Conservation (phyloP, 92 coral and sea anemone genomes). For the Epizoanthus illoricatus region DNA sequence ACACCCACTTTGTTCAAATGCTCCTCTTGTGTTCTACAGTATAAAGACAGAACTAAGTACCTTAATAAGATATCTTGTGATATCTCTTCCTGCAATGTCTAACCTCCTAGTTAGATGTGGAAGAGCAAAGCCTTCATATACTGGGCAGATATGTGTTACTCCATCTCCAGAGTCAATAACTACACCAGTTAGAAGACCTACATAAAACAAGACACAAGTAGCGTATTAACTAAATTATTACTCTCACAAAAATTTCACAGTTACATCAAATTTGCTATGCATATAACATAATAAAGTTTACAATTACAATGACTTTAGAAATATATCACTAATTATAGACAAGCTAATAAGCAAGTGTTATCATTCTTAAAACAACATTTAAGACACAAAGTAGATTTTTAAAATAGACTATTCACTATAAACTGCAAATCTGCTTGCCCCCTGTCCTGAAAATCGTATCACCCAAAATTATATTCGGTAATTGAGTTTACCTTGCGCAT, state of each 20-base stretch:
- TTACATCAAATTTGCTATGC: no score
- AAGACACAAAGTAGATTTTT: no score
- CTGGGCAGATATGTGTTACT: constrained; percentile 98
- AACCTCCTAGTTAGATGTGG: constrained; percentile 95
- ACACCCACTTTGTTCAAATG: no score
- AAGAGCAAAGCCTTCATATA: constrained; percentile 95
- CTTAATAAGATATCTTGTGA: constrained; percentile 92
- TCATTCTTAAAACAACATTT: no score
- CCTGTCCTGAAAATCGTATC: no score
- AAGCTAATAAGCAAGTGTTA: no score
- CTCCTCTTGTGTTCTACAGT: no score
- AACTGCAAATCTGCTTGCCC: no score
- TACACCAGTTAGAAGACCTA: constrained; percentile 96
- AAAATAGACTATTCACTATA: no score
- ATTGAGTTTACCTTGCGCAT: constrained; percentile 85
- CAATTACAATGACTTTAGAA: neutral
- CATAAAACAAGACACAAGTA: constrained; percentile 1
- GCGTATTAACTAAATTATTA: neutral
- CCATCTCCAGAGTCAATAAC: constrained; percentile 99
- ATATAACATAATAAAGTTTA: neutral
- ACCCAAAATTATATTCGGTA: no score
- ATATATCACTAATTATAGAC: neutral
- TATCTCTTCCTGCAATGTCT: constrained; percentile 96
- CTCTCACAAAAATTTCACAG: neutral
- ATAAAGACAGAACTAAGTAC: constrained; percentile 32